A percentile compares a stretch with the other conserved stretches of the same genome.
Conservation (phyloP, 2,888 invertebrate genomes). For the Drosophila mulleri region DNA sequence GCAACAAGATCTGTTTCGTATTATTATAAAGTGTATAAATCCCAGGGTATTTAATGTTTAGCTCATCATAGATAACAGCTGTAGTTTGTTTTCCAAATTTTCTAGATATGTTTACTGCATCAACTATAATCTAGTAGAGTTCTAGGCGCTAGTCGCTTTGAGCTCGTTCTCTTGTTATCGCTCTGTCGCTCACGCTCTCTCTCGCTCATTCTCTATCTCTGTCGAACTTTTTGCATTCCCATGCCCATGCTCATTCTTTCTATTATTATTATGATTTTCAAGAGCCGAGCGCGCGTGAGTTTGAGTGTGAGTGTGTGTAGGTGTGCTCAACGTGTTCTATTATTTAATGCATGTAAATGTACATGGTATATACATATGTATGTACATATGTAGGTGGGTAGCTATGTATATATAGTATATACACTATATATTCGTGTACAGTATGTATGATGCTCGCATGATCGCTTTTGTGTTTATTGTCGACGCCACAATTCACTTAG, state of each 20-base stretch:
- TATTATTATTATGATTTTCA: constrained; percentile 57
- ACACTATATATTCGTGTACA: constrained; percentile 14
- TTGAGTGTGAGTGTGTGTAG: neutral
- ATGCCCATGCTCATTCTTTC: constrained; percentile 25
- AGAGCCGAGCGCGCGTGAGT: constrained; percentile 4
- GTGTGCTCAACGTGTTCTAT: constrained; percentile 59
- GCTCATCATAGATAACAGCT: neutral
- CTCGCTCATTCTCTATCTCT: constrained; percentile 9
- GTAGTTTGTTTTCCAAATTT: neutral
- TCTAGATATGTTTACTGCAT: neutral
- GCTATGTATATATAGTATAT: constrained; percentile 10
- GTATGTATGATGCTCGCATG: constrained; percentile 4
- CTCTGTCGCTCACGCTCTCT: neutral
- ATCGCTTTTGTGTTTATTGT: constrained; percentile 35
- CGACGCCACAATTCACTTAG: constrained; percentile 73
- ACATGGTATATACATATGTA: too few species aligned
- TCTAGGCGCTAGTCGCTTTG: constrained; percentile 9
- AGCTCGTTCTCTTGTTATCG: neutral
- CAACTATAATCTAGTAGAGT: neutral
- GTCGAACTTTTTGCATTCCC: neutral
- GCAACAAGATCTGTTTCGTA: neutral
- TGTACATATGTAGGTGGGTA: constrained; percentile 6
- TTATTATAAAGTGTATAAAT: neutral
- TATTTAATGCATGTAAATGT: constrained; percentile 57
- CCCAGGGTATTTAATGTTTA: neutral